phyloP scores from a whole-genome alignment of 2,113 vertebrate species.

The Centropus bengalensis region DNA sequence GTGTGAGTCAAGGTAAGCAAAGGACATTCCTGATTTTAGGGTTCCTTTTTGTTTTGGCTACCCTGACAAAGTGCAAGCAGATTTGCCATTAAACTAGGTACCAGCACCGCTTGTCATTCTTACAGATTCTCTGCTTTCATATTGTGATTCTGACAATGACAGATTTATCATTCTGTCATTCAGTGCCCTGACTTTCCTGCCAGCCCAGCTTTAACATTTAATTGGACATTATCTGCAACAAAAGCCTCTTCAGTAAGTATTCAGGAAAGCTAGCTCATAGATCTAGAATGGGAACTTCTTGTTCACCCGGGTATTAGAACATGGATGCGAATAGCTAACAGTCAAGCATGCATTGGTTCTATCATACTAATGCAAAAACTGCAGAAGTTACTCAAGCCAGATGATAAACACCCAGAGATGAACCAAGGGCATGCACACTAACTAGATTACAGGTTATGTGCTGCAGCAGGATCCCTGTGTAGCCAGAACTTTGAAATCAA shows the following conservation, averaged over 20 bases:
- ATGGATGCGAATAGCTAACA: background rate
- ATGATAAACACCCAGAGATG: background rate
- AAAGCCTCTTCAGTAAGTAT: background rate
- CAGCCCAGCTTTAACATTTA: background rate
- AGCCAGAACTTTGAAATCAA: background rate
- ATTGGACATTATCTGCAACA: background rate
- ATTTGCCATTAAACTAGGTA: background rate
- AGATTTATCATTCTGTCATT: background rate
- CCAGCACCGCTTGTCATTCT: background rate
- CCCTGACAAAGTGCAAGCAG: background rate
- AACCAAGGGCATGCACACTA: background rate
- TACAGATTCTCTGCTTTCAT: background rate
- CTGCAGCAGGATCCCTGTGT: background rate
- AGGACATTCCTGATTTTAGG: background rate
- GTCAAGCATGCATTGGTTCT: fast-evolving
- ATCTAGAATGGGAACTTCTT: background rate
- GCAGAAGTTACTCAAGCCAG: background rate
- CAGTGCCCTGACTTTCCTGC: background rate
- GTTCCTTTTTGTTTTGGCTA: background rate
- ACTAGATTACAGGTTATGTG: background rate
- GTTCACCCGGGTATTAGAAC: background rate
- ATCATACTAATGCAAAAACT: background rate
- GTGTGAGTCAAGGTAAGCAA: background rate
- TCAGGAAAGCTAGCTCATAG: background rate
- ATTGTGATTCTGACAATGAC: background rate